A percentile compares a stretch with the other conserved stretches of the same genome.
These are phyloP conservation scores for Mesopsocus fuscifrons DNA, from an alignment of 2,888 invertebrate genomes.

Conservation along the genomic window DNA sequence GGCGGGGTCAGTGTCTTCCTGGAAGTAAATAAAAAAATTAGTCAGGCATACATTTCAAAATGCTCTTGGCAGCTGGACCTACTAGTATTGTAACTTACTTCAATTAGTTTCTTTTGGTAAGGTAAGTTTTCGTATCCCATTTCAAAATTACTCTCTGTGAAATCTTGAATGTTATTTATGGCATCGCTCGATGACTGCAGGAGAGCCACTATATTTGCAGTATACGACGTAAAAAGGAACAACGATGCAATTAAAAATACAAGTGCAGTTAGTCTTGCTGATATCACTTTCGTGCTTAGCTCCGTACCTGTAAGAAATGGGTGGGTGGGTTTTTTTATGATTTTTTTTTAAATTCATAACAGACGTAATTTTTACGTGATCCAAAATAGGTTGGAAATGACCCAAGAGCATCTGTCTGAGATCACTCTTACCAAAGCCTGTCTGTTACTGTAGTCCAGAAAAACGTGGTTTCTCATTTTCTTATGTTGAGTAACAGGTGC, in stretches of 20 bases:
- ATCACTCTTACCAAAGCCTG: no score
- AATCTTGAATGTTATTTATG: conserved; percentile 40
- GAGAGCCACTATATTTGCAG: conserved; percentile 55
- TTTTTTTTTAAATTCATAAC: not conserved
- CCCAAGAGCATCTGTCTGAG: no score
- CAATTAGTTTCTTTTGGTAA: not conserved
- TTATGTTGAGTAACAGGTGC: no score
- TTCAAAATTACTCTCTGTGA: conserved; percentile 41
- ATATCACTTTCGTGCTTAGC: not conserved
- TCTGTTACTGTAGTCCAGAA: no score
- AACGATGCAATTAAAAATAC: conserved; percentile 40
- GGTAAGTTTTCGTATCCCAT: conserved; percentile 14
- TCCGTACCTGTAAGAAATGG: not conserved
- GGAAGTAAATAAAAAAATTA: no score
- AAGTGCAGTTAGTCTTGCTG: conserved; percentile 38
- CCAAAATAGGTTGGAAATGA: no score
- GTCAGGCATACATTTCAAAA: no score
- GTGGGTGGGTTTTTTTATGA: not conserved
- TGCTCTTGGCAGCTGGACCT: no score
- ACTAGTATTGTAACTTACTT: no score
- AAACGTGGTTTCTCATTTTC: no score
- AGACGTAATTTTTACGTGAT: no score
- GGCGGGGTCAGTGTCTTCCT: not conserved
- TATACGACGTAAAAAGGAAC: conserved; percentile 54
- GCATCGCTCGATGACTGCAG: conserved; percentile 51